Conservation (phyloP, 2,797 vertebrate species). For the Octomys mimax region DNA sequence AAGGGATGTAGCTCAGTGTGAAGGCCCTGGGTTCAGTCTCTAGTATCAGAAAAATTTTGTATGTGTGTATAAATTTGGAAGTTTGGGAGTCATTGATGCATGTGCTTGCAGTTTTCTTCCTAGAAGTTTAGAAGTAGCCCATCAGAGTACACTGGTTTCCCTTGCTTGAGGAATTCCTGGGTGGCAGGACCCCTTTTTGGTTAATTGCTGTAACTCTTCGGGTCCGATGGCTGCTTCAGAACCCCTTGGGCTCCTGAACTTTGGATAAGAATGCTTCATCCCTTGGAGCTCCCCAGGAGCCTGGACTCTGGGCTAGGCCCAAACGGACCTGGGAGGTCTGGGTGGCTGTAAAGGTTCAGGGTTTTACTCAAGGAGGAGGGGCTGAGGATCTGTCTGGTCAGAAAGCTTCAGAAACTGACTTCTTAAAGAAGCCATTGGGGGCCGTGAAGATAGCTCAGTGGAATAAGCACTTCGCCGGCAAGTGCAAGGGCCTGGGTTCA, state of each 20-base stretch:
- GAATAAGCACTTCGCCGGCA: too few species aligned
- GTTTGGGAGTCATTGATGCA: background rate
- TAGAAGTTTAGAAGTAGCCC: slow-evolving; percentile 1
- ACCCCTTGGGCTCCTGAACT: background rate
- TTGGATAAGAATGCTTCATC: background rate
- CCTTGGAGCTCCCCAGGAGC: background rate
- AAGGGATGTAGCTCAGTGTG: background rate
- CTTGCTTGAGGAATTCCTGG: background rate
- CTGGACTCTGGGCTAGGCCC: background rate
- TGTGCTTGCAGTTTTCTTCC: background rate
- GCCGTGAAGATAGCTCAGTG: too few species aligned
- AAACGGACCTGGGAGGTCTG: background rate
- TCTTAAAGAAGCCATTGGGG: background rate
- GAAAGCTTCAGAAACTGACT: background rate
- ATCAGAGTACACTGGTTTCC: background rate
- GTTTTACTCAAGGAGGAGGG: background rate
- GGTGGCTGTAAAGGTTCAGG: background rate
- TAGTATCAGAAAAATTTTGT: background rate
- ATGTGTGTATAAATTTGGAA: background rate
- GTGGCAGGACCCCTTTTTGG: background rate
- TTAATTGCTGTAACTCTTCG: background rate
- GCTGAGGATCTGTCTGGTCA: background rate
- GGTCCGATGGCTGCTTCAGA: background rate
- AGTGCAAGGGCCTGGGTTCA: too few species aligned
- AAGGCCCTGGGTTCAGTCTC: background rate